These are phyloP conservation scores for Alitta virens DNA, from an alignment of 2,888 invertebrate genomes.

Conservation along the genomic window DNA sequence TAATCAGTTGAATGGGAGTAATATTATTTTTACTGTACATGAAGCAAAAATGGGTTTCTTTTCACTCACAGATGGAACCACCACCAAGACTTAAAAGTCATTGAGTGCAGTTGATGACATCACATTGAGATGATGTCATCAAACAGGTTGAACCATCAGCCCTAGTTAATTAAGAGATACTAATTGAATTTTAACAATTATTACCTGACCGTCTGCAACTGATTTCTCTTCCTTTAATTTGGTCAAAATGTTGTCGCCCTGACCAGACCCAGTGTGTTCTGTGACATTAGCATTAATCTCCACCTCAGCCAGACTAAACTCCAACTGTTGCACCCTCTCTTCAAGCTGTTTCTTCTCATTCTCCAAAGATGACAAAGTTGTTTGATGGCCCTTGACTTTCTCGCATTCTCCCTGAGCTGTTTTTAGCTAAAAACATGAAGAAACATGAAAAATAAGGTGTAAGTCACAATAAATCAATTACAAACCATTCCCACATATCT, in stretches of 20 bases:
- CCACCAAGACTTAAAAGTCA: no score
- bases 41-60: no score
- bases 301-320: constrained; percentile 35
- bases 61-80: no score
- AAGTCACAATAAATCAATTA: background rate
- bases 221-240: constrained; percentile 38
- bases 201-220: constrained; percentile 29
- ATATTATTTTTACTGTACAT: no score
- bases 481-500: background rate
- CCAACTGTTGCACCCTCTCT: constrained; percentile 37
- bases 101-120: no score
- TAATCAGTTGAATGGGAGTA: no score
- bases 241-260: constrained; percentile 28
- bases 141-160: no score
- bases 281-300: constrained; percentile 34
- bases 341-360: constrained; percentile 36
- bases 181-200: no score
- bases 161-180: no score
- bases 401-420: constrained; percentile 37
- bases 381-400: constrained; percentile 30
- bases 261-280: constrained; percentile 22
- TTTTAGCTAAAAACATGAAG: background rate
- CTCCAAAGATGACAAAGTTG: constrained; percentile 32
- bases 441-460: no score
- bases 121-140: no score